A percentile compares a stretch with the other conserved stretches of the same genome.
These are phyloP conservation scores for Diarsia dahlii DNA, from an alignment of 2,888 invertebrate genomes.

Conservation along the genomic window DNA sequence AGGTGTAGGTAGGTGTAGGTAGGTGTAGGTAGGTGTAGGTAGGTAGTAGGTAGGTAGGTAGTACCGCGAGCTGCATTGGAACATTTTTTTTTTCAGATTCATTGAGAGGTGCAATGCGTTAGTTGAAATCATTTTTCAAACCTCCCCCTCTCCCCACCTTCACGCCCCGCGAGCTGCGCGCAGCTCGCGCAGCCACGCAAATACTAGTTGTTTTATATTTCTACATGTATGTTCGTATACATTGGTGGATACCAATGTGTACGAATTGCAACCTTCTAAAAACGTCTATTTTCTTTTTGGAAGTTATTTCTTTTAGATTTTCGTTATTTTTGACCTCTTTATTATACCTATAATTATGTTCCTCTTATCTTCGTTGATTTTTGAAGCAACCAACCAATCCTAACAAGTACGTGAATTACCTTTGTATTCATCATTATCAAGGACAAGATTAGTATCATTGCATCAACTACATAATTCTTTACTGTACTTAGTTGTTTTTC, in stretches of 20 bases:
- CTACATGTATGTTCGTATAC: background rate
- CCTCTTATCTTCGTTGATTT: background rate
- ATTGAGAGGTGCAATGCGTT: too few relatives aligned
- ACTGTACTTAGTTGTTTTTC: background rate
- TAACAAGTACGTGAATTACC: too few relatives aligned
- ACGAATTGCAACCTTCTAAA: background rate
- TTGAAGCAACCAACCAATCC: background rate
- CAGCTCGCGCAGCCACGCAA: too few relatives aligned
- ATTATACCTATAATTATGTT: background rate
- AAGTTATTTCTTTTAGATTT: background rate
- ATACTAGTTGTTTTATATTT: constrained; percentile 6
- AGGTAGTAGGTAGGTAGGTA: too few relatives aligned
- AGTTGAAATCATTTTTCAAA: too few relatives aligned
- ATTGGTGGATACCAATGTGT: too few relatives aligned
- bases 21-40: too few relatives aligned
- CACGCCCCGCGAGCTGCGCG: too few relatives aligned
- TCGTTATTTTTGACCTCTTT: background rate
- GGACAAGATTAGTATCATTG: background rate
- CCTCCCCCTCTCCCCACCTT: too few relatives aligned
- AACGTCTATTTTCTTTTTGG: background rate
- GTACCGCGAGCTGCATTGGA: too few relatives aligned
- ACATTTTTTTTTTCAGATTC: too few relatives aligned
- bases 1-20: too few relatives aligned
- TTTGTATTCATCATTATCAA: background rate
- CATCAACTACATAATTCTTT: background rate